phyloP scores from a whole-genome alignment of 2,113 vertebrate genomes.

The Carettochelys insculpta region DNA sequence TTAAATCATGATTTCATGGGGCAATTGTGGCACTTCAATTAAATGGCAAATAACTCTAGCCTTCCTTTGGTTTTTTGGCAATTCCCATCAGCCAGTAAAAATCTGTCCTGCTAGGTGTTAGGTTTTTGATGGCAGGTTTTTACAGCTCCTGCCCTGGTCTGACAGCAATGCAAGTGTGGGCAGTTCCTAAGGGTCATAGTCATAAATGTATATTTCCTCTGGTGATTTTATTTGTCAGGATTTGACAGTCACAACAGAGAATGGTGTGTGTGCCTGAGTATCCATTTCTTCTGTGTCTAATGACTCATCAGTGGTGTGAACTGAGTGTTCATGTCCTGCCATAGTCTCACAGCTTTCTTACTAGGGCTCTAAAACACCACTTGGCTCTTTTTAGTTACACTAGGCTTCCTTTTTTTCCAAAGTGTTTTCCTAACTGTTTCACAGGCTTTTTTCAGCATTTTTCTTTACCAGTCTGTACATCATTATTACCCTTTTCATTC shows the following conservation, averaged over 20 bases:
- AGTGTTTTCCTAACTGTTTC: background rate
- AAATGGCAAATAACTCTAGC: background rate
- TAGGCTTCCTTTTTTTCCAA: background rate
- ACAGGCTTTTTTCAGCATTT: background rate
- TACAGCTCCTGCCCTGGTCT: background rate
- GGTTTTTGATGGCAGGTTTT: background rate
- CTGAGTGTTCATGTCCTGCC: conserved; percentile 42
- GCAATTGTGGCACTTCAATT: no score
- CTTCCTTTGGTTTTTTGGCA: background rate
- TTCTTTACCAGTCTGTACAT: background rate
- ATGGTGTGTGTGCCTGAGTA: conserved; percentile 41
- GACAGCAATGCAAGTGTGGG: background rate
- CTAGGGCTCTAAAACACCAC: conserved; percentile 22
- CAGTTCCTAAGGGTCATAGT: background rate
- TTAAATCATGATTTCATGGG: no score
- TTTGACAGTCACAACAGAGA: background rate
- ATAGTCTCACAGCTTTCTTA: background rate
- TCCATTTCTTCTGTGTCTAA: conserved; percentile 51
- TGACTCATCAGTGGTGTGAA: conserved; percentile 60
- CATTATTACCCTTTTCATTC: background rate
- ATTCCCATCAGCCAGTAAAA: background rate
- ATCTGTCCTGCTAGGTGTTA: background rate
- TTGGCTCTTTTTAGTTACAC: conserved; percentile 42
- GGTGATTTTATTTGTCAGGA: background rate
- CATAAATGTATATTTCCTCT: conserved; percentile 32